phyloP scores from a whole-genome alignment of 2,888 invertebrate genomes.

The Harpalus rufipes region DNA sequence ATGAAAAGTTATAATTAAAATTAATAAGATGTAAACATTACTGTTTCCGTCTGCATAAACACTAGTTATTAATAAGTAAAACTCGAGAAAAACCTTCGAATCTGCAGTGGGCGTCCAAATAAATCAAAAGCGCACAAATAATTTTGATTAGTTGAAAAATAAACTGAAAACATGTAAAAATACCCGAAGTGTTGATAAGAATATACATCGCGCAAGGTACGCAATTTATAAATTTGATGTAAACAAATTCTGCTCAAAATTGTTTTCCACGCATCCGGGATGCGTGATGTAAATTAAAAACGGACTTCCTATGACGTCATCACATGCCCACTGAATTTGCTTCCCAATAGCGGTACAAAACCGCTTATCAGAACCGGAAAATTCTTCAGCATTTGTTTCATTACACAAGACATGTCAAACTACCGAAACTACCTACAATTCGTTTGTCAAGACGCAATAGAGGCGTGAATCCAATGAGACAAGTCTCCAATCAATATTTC shows the following conservation, averaged over 20 bases:
- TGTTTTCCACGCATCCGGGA: slow-evolving; percentile 71
- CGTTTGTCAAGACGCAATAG: slow-evolving; percentile 30
- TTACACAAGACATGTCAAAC: slow-evolving; percentile 7
- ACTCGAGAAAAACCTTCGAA: not conserved
- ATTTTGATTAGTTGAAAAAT: slow-evolving; percentile 27
- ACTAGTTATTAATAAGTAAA: slow-evolving; percentile 29
- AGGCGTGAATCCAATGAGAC: slow-evolving; percentile 43
- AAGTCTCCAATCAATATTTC: slow-evolving; percentile 73
- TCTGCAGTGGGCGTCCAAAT: slow-evolving; percentile 8
- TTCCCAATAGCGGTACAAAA: slow-evolving; percentile 50
- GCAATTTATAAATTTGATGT: slow-evolving; percentile 54
- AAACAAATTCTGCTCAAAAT: slow-evolving; percentile 68
- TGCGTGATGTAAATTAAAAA: slow-evolving; percentile 69
- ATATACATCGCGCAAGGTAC: not conserved
- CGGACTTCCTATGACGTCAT: slow-evolving; percentile 68
- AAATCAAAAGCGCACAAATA: slow-evolving; percentile 34
- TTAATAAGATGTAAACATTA: slow-evolving; percentile 38
- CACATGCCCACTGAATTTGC: slow-evolving; percentile 39
- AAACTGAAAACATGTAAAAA: slow-evolving; percentile 27
- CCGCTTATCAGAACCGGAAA: slow-evolving; percentile 43
- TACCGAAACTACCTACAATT: not conserved
- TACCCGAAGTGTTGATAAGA: slow-evolving; percentile 45
- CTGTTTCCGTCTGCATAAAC: slow-evolving; percentile 20
- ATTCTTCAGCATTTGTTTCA: slow-evolving; percentile 24
- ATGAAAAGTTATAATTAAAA: slow-evolving; percentile 9